phyloP scores from a whole-genome alignment of 2,113 vertebrate genomes.

The Prochilodus magdalenae region DNA sequence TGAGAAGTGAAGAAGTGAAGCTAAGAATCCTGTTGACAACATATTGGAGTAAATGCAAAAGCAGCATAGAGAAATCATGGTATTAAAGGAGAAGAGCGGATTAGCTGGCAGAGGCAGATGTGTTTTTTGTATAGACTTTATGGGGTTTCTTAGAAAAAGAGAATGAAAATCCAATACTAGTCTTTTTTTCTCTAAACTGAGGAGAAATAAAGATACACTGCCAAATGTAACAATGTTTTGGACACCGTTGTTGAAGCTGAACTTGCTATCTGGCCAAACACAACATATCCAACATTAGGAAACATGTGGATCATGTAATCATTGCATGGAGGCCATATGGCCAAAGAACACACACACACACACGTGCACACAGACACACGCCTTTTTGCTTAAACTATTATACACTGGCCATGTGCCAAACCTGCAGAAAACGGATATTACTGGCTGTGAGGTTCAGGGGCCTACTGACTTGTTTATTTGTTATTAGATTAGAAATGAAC shows the following conservation, averaged over 20 bases:
- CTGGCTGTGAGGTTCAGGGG: slow-evolving; percentile 55
- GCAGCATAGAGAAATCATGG: too few relatives aligned
- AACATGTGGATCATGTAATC: slow-evolving; percentile 55
- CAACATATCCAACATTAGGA: slow-evolving; percentile 36
- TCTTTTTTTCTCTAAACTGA: neutral
- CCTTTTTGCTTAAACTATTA: slow-evolving; percentile 66
- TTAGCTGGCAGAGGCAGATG: too few relatives aligned
- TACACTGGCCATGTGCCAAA: slow-evolving; percentile 53
- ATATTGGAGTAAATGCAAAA: neutral
- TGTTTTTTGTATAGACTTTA: neutral
- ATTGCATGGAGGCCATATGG: neutral
- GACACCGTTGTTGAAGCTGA: slow-evolving; percentile 48
- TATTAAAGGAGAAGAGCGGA: too few relatives aligned
- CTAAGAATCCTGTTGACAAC: too few relatives aligned
- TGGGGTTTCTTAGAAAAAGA: neutral
- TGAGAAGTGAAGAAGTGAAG: too few relatives aligned
- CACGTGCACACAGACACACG: slow-evolving; percentile 8
- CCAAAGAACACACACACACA: slow-evolving; percentile 6
- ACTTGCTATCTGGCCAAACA: slow-evolving; percentile 47
- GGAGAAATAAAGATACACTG: slow-evolving; percentile 22
- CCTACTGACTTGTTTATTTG: slow-evolving; percentile 11
- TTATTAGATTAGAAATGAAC: slow-evolving; percentile 58
- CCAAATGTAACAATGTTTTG: slow-evolving; percentile 58
- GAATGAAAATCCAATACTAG: neutral
- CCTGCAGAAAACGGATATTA: slow-evolving; percentile 63